Evolutionary conservation across 2,888 invertebrate species (phyloP).

Genomic region (Subacronicta megacephala): DNA sequence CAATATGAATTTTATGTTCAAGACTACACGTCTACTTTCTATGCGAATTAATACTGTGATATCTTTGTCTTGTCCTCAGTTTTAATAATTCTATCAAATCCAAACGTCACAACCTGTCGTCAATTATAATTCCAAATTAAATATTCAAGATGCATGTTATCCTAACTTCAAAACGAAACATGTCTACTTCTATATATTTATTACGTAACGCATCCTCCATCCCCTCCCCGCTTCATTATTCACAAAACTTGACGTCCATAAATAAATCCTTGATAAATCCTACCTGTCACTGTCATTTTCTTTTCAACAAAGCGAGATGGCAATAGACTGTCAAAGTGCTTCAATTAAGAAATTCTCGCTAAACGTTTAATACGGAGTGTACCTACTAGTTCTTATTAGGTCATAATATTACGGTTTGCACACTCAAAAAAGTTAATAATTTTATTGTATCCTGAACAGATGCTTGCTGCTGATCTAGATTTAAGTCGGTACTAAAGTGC

Average conservation of each 20-base stretch:
- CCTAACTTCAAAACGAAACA: constrained; percentile 25
- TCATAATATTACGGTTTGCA: constrained; percentile 20
- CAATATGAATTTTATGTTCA: no score
- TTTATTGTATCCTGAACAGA: constrained; percentile 18
- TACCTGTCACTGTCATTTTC: constrained; percentile 52
- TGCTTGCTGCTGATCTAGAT: constrained; percentile 3
- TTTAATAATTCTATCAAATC: not conserved
- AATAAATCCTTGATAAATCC: constrained; percentile 53
- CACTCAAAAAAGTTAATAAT: constrained; percentile 26
- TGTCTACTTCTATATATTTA: constrained; percentile 14
- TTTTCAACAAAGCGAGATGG: constrained; percentile 47
- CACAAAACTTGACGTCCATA: constrained; percentile 49
- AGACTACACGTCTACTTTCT: no score
- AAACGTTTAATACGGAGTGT: constrained; percentile 25
- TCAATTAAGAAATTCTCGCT: constrained; percentile 44
- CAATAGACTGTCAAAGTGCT: constrained; percentile 36
- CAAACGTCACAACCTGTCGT: not conserved
- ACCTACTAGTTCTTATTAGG: constrained; percentile 43
- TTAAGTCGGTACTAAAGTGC: constrained; percentile 10
- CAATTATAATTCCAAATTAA: not conserved
- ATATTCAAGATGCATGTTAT: constrained; percentile 19
- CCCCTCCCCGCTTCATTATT: constrained; percentile 32
- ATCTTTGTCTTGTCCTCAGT: not conserved
- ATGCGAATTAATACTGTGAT: no score
- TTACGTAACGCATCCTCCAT: constrained; percentile 5